Conservation (phyloP, 2,797 vertebrate genomes). For the Ataeniobius toweri region DNA sequence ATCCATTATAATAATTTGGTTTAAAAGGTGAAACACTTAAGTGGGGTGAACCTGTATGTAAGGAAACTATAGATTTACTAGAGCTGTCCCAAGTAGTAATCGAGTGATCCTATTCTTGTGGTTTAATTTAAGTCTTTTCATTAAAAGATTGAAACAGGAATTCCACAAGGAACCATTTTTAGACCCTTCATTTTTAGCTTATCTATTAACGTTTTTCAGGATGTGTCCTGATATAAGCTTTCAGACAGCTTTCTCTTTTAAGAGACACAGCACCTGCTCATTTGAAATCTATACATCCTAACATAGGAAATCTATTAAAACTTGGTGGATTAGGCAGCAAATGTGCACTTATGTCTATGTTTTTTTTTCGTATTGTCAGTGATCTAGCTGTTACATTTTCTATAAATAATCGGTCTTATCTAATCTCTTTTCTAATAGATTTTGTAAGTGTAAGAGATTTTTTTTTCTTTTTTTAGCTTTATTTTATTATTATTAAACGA, state of each 20-base stretch:
- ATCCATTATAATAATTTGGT: background rate
- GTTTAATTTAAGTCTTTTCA: background rate
- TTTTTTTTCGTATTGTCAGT: background rate
- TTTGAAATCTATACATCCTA: background rate
- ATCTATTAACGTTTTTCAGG: background rate
- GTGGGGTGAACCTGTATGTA: background rate
- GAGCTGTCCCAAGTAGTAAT: background rate
- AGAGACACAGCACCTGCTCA: background rate
- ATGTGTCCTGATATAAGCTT: background rate
- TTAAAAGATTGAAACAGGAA: background rate
- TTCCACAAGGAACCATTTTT: background rate
- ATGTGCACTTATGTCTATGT: background rate
- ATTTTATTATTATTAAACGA: background rate
- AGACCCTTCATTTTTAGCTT: background rate
- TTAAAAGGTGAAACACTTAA: no score
- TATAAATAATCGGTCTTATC: no score
- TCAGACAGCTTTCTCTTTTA: background rate
- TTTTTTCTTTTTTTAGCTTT: background rate
- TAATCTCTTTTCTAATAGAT: background rate
- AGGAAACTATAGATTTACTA: background rate
- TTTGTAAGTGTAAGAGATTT: background rate
- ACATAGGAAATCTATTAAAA: background rate
- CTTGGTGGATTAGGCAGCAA: background rate
- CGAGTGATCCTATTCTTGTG: no score
- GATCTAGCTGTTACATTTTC: background rate